These are phyloP conservation scores for Peromyscus polionotus DNA, from an alignment of 2,113 vertebrate species.

Conservation along the genomic window DNA sequence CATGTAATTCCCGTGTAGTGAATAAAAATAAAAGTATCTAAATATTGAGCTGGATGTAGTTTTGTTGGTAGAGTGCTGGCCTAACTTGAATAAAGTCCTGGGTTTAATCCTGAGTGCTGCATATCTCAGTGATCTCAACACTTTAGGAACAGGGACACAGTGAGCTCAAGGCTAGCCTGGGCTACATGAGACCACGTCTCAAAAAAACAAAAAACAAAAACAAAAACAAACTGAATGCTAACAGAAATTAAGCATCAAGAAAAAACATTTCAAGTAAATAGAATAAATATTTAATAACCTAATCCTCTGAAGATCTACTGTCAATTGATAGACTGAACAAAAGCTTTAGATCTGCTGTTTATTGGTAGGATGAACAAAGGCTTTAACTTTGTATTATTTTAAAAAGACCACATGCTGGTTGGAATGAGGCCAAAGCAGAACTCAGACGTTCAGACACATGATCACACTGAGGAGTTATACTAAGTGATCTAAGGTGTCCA, in stretches of 20 bases:
- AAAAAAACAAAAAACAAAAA: neutral
- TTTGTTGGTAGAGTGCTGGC: neutral
- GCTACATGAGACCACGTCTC: neutral
- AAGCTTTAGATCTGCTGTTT: neutral
- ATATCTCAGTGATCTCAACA: too few species aligned
- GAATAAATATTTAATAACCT: neutral
- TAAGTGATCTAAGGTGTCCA: neutral
- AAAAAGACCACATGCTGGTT: neutral
- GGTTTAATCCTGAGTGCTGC: neutral
- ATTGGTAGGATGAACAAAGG: neutral
- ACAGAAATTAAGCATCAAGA: neutral
- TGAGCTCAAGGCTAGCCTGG: neutral
- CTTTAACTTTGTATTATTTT: conserved; percentile 7
- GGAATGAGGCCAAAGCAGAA: conserved; percentile 9
- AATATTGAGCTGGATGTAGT: neutral
- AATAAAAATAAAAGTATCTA: neutral
- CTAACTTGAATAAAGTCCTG: neutral
- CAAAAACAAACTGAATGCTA: neutral
- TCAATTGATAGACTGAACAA: neutral
- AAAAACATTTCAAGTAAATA: conserved; percentile 51
- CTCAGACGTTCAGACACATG: neutral
- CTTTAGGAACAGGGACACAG: neutral
- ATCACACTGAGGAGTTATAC: fast-evolving
- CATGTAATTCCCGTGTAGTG: neutral
- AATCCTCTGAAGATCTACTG: neutral